Conservation (phyloP, 53 echinoderm and acorn worm species). For the Holothuria leucospilota region DNA sequence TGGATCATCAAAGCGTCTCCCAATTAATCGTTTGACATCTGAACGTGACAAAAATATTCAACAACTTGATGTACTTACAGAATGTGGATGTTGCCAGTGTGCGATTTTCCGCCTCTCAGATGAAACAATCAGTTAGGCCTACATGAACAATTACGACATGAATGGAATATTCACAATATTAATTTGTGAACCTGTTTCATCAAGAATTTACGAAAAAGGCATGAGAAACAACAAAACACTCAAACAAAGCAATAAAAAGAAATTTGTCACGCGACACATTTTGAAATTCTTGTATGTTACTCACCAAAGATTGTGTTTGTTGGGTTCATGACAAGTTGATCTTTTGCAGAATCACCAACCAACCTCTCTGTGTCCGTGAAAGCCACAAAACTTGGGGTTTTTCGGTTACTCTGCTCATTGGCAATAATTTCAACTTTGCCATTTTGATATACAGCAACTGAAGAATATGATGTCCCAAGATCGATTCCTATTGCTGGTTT, state of each 20-base stretch:
- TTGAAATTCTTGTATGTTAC: constrained; percentile 30
- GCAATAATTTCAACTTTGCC: constrained; percentile 93
- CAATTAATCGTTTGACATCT: constrained; percentile 97
- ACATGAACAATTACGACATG: too few relatives aligned
- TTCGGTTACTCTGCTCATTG: constrained; percentile 92
- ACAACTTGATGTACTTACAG: too few relatives aligned
- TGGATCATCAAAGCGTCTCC: constrained; percentile 70
- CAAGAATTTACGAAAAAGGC: too few relatives aligned
- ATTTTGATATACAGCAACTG: constrained; percentile 90
- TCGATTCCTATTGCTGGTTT: constrained; percentile 85
- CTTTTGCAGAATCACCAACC: constrained; percentile 93
- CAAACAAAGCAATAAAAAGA: too few relatives aligned
- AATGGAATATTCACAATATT: neutral
- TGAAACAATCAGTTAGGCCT: neutral
- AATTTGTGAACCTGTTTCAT: too few relatives aligned
- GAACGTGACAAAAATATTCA: neutral
- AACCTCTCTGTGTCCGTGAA: constrained; percentile 91
- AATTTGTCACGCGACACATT: too few relatives aligned
- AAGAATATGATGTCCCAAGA: constrained; percentile 79
- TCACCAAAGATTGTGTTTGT: constrained; percentile 85
- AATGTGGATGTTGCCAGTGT: too few relatives aligned
- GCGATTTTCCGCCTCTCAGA: too few relatives aligned
- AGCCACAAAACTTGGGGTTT: constrained; percentile 87
- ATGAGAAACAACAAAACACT: too few relatives aligned
- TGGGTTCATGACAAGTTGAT: constrained; percentile 88